These are phyloP conservation scores for Drosophila affinis DNA, from an alignment of 2,888 invertebrate species.

Conservation along the genomic window DNA sequence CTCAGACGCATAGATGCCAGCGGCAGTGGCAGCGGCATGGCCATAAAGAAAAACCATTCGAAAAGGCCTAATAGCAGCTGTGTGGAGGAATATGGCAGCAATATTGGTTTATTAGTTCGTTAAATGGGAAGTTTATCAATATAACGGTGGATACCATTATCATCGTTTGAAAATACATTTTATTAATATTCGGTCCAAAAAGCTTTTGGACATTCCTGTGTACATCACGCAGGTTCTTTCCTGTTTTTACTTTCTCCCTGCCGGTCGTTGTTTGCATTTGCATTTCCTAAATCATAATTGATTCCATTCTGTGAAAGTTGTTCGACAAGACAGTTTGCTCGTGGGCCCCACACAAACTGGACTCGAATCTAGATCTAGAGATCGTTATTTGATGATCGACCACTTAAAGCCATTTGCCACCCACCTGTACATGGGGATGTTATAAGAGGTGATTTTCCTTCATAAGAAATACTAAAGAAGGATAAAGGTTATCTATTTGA, in stretches of 20 bases:
- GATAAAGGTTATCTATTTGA: too few species aligned
- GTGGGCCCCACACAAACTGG: background rate
- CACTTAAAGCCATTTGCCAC: background rate
- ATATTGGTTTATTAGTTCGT: slow-evolving; percentile 66
- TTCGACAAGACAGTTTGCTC: background rate
- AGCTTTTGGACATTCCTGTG: slow-evolving; percentile 18
- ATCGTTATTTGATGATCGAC: background rate
- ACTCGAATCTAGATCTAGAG: background rate
- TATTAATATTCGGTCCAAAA: slow-evolving; percentile 32
- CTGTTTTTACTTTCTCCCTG: background rate
- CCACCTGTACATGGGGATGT: background rate
- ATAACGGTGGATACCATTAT: slow-evolving; percentile 47
- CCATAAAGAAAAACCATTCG: slow-evolving; percentile 52
- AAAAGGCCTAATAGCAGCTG: slow-evolving; percentile 43
- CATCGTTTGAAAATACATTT: slow-evolving; percentile 55
- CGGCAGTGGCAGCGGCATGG: background rate
- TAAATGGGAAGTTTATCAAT: slow-evolving; percentile 64
- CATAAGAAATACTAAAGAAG: too few species aligned
- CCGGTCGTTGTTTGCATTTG: background rate
- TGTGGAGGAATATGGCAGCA: slow-evolving; percentile 46
- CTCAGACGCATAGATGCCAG: background rate
- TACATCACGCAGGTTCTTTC: background rate
- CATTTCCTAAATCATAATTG: background rate
- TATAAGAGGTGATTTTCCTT: too few species aligned
- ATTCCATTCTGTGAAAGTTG: background rate